Evolutionary conservation across 2,797 vertebrate species (phyloP).

Genomic region (Huso huso): DNA sequence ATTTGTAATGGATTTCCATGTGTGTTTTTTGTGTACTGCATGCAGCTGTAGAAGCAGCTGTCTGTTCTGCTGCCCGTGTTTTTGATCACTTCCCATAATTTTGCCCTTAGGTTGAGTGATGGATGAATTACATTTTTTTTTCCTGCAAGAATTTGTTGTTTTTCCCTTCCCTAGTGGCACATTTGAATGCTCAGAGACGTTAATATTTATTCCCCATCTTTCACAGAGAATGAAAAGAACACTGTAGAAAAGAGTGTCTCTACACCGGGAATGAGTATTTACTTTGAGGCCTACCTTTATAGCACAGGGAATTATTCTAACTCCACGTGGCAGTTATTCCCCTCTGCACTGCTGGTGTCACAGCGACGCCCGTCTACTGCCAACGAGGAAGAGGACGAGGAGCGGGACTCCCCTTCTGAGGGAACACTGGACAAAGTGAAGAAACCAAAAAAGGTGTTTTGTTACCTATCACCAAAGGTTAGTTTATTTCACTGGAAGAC

Average conservation of each 20-base stretch:
- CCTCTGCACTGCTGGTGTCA: slow-evolving; percentile 68
- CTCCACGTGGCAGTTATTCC: slow-evolving; percentile 80
- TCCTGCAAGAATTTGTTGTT: not conserved
- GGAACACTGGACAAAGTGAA: slow-evolving; percentile 89
- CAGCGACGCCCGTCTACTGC: slow-evolving; percentile 80
- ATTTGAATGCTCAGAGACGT: not conserved
- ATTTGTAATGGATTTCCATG: too few relatives aligned
- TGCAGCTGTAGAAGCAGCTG: too few relatives aligned
- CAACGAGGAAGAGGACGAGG: slow-evolving; percentile 81
- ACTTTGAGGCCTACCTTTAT: slow-evolving; percentile 97
- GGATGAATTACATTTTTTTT: not conserved
- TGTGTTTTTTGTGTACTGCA: too few relatives aligned
- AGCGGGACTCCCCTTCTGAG: slow-evolving; percentile 78
- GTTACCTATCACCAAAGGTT: slow-evolving; percentile 98
- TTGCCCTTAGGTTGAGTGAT: not conserved
- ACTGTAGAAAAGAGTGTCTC: slow-evolving; percentile 95
- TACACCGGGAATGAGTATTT: slow-evolving; percentile 91
- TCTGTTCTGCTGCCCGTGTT: too few relatives aligned
- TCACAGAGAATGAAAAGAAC: slow-evolving; percentile 84
- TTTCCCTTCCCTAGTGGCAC: not conserved
- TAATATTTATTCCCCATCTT: slow-evolving; percentile 1
- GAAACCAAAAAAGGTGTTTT: slow-evolving; percentile 99
- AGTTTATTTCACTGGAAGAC: slow-evolving; percentile 6
- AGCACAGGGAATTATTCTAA: slow-evolving; percentile 77
- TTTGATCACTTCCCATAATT: not conserved